Evolutionary conservation across 2,888 invertebrate genomes (phyloP), one percentile per base, ranked within the genome.

Genomic region (Ectemnius lituratus): DNA sequence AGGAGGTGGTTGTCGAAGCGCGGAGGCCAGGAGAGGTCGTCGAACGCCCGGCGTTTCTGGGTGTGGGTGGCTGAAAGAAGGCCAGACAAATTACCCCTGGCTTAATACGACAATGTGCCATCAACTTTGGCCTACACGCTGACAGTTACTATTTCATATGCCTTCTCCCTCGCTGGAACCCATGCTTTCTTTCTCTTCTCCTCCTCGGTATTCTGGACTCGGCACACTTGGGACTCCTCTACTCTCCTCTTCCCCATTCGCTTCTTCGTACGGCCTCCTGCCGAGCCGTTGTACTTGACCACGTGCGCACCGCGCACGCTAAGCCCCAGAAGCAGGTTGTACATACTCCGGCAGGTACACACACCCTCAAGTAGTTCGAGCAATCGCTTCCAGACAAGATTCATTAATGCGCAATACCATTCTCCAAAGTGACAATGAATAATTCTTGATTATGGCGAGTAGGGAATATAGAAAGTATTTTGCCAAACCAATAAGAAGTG

Each of bases 21-120:
- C 82, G 83, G 83, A 83, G 83, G 80, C 78, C 80, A 83, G 76
- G 45, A 71, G 80, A 83, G 83, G 84, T 84, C 83, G 80, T 82
- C 84, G 83, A 83, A 83, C 83, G 82, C 75, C 67, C 80, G 78
- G 46, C 72, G 75, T 78, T 76, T 68, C 70, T 56, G 79, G 76
- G 81, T 82, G 85, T 85, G 80, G 86, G 84, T 85, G 81, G 83
- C 75, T 80, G 79, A 79, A 83, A 84, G 81, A 84, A 81, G 83
- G 67, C 79, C 80, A 81, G 84, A 86, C 85, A 86, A 86, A 86
- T 86, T 83, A 84, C 82, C 79, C 80, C 76, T 79, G 77, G 81
- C 82, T 86, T 85, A 84, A 86, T 85, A 85, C 80, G 87, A 88
- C 87, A 87, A 88, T 86, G 84, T 85, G 85, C 86, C 86, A 87